These are phyloP conservation scores for Neosalanx taihuensis DNA, from an alignment of 2,797 vertebrate genomes.

Conservation along the genomic window DNA sequence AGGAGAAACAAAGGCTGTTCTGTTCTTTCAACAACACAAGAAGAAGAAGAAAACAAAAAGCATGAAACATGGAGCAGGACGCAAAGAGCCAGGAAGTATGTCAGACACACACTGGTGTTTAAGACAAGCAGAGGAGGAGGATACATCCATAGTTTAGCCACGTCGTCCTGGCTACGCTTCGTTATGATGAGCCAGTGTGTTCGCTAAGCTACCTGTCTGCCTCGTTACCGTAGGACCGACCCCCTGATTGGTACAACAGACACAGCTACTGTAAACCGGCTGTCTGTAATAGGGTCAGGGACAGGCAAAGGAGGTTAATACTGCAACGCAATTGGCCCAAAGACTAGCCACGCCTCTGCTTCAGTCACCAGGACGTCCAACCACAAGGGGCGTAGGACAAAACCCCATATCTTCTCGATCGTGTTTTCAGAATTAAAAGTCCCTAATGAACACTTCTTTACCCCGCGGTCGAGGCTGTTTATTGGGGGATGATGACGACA, in stretches of 20 bases:
- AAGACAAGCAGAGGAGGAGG: conserved; percentile 23
- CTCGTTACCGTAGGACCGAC: too few relatives aligned
- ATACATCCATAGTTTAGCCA: background rate
- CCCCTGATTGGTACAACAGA: background rate
- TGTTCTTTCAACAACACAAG: conserved; percentile 86
- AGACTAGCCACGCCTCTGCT: too few relatives aligned
- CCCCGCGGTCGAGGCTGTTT: too few relatives aligned
- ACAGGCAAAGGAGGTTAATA: background rate
- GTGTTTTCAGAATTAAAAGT: too few relatives aligned
- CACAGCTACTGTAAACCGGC: background rate
- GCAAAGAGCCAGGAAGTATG: conserved; percentile 82
- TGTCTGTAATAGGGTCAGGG: background rate
- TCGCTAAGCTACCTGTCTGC: background rate
- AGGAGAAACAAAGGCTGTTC: conserved; percentile 99
- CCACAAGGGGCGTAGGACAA: too few relatives aligned
- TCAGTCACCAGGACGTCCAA: too few relatives aligned
- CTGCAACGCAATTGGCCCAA: background rate
- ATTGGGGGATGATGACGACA: too few relatives aligned
- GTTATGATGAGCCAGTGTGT: background rate
- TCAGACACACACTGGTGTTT: conserved; percentile 56
- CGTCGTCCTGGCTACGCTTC: background rate
- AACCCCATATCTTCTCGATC: too few relatives aligned
- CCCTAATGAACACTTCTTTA: too few relatives aligned
- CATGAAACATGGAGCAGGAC: conserved; percentile 40
- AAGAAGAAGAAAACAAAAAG: conserved; percentile 58